A percentile compares a stretch with the other conserved stretches of the same genome.
These are phyloP conservation scores for Otocyon megalotis DNA, from an alignment of 2,113 vertebrate species.

Conservation along the genomic window DNA sequence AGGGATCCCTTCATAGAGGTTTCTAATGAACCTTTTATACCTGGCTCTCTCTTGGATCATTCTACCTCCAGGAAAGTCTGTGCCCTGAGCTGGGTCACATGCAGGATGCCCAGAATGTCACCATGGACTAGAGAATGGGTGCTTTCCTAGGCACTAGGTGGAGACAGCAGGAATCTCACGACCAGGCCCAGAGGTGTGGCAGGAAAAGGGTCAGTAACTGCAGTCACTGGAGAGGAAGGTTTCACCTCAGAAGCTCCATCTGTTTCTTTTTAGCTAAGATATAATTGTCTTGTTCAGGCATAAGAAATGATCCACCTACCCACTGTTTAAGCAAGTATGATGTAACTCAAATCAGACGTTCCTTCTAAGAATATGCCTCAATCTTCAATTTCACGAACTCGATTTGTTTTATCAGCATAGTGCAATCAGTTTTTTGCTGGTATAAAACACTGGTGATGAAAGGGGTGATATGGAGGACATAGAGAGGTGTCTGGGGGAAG, in stretches of 20 bases:
- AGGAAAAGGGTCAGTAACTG: background rate
- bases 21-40: background rate
- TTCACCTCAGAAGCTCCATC: background rate
- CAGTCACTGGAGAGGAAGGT: background rate
- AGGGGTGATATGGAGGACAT: background rate
- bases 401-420: background rate
- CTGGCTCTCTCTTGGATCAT: background rate
- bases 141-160: background rate
- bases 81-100: background rate
- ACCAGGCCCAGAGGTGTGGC: background rate
- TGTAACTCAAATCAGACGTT: background rate
- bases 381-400: background rate
- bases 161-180: background rate
- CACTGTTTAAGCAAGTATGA: background rate
- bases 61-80: background rate
- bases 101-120: background rate
- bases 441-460: background rate
- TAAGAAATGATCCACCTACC: slow-evolving; percentile 4
- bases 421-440: background rate
- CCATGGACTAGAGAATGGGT: background rate
- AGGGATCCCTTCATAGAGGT: background rate
- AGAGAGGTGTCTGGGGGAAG: background rate
- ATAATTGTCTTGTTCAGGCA: background rate
- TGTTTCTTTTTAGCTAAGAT: slow-evolving; percentile 23
- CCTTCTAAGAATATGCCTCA: slow-evolving; percentile 5